These are phyloP conservation scores for Aporophyla lueneburgensis DNA, from an alignment of 2,888 invertebrate genomes.

Conservation along the genomic window DNA sequence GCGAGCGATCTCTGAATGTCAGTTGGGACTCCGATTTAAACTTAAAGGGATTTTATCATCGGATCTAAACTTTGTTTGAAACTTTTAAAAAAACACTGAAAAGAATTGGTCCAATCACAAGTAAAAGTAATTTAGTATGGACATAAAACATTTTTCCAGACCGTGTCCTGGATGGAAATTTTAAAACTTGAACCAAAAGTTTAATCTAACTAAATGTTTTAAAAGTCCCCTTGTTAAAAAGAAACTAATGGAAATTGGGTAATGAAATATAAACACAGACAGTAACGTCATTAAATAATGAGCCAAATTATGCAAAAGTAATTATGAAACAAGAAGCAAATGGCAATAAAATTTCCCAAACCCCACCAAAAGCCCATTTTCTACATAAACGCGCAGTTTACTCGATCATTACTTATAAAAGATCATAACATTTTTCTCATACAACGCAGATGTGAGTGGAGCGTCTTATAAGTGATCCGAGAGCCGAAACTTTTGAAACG, in stretches of 20 bases:
- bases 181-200: not conserved
- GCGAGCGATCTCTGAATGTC: slow-evolving; percentile 50
- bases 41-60: slow-evolving; percentile 36
- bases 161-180: not conserved
- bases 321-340: slow-evolving; percentile 30
- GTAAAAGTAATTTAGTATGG: not conserved
- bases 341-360: slow-evolving; percentile 17
- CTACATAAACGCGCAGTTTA: slow-evolving; percentile 39
- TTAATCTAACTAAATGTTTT: no score
- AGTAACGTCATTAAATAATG: not conserved
- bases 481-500: slow-evolving; percentile 68
- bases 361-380: slow-evolving; percentile 28
- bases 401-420: slow-evolving; percentile 53
- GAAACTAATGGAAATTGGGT: not conserved
- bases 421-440: slow-evolving; percentile 64
- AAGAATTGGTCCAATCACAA: slow-evolving; percentile 11
- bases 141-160: slow-evolving; percentile 6
- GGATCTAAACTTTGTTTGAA: slow-evolving; percentile 40
- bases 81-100: slow-evolving; percentile 23
- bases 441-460: slow-evolving; percentile 58
- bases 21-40: slow-evolving; percentile 54
- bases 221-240: not conserved
- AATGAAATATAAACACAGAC: not conserved
- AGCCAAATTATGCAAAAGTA: not conserved
- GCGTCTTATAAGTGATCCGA: slow-evolving; percentile 63